Evolutionary conservation across 2,113 vertebrate species (phyloP).

Genomic region (Gymnobelideus leadbeateri): DNA sequence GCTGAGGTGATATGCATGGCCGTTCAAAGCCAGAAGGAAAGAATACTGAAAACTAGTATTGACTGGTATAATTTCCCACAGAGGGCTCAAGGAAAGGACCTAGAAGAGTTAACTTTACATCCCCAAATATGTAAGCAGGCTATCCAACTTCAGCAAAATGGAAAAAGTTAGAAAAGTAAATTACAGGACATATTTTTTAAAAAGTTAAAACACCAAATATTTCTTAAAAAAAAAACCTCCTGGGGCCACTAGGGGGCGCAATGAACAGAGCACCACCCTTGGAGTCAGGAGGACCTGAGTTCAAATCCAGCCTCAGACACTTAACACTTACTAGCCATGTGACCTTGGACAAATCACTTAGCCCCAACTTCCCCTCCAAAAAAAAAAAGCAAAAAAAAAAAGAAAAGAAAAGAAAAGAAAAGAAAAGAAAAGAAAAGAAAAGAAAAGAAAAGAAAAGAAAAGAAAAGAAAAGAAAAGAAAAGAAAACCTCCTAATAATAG

Average conservation of each 20-base stretch:
- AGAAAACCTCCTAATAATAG: background rate
- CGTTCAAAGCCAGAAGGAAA: background rate
- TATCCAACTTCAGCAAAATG: background rate
- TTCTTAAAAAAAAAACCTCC: background rate
- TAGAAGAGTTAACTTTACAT: background rate
- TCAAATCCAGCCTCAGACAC: no score
- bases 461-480: background rate
- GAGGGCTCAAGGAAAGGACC: background rate
- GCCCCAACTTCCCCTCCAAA: no score
- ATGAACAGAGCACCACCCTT: no score
- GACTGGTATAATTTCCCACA: background rate
- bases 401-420: conserved; percentile 6
- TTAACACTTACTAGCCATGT: no score
- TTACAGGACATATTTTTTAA: background rate
- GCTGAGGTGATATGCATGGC: background rate
- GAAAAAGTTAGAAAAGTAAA: background rate
- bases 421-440: background rate
- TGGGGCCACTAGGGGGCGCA: no score
- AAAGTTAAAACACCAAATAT: background rate
- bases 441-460: background rate
- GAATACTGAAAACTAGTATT: background rate
- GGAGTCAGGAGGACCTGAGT: no score
- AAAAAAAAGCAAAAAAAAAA: background rate
- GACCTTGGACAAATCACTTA: no score
- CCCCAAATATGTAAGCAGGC: background rate